Percentiles rank a stretch among this genome's conserved stretches.
Conservation (phyloP, 2,113 vertebrate species). For the Neolamprologus hecqui region DNA sequence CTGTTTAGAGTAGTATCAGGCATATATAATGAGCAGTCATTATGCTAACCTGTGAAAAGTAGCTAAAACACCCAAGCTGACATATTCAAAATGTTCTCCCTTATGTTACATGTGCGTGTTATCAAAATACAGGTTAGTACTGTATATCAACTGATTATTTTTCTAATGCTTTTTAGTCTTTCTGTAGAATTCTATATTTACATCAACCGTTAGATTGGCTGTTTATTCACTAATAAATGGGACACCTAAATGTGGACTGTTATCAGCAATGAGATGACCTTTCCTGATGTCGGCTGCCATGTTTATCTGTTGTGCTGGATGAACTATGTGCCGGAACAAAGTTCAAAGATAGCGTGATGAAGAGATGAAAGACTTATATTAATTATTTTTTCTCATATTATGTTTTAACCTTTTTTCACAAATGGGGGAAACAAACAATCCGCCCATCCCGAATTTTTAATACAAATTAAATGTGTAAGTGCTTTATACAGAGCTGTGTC, state of each 20-base stretch:
- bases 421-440: neutral
- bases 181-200: neutral
- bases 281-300: neutral
- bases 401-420: neutral
- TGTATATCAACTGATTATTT: neutral
- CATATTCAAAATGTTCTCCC: neutral
- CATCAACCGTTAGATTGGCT: rapidly evolving
- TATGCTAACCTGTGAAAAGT: neutral
- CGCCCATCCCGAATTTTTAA: rapidly evolving
- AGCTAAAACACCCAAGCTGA: neutral
- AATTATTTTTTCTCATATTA: neutral
- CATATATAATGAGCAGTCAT: neutral
- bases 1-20: neutral
- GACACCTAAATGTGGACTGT: neutral
- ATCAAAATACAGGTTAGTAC: neutral
- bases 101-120: rapidly evolving
- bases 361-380: neutral
- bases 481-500: neutral
- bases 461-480: neutral
- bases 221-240: neutral
- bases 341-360: neutral
- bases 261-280: neutral
- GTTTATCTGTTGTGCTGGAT: neutral
- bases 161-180: neutral
- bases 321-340: rapidly evolving